Evolutionary conservation across 2,797 vertebrate species (phyloP).

Genomic region (Microcaecilia unicolor): DNA sequence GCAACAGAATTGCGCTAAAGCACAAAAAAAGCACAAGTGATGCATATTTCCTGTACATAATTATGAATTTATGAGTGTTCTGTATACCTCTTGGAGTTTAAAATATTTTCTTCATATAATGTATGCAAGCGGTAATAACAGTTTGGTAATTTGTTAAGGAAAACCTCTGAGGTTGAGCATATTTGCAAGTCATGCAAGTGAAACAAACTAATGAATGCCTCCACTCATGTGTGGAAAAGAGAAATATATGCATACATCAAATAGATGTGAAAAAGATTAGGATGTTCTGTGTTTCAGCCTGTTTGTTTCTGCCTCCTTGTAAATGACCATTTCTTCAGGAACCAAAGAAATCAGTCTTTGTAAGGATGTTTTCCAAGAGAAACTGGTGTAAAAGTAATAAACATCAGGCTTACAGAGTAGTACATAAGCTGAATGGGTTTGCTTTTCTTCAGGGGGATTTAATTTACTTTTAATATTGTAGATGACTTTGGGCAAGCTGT

Average conservation of each 20-base stretch:
- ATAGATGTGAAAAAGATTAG: neutral
- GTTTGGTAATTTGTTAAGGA: too few relatives aligned
- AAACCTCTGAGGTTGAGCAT: too few relatives aligned
- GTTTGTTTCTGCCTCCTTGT: neutral
- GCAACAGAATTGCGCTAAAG: too few relatives aligned
- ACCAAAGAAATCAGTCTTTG: constrained; percentile 16
- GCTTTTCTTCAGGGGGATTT: constrained; percentile 32
- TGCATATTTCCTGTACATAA: too few relatives aligned
- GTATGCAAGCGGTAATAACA: too few relatives aligned
- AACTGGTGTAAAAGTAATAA: constrained; percentile 26
- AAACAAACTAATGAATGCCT: neutral
- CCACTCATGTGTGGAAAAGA: constrained; percentile 3
- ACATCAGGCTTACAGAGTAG: constrained; percentile 1
- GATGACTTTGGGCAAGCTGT: constrained; percentile 21
- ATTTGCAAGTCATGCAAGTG: neutral
- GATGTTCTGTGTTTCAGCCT: neutral
- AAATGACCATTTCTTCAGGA: constrained; percentile 6
- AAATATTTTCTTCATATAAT: too few relatives aligned
- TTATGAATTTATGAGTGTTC: too few relatives aligned
- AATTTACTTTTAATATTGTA: constrained; percentile 45
- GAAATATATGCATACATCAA: neutral
- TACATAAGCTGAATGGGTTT: constrained; percentile 17
- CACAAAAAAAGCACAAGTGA: too few relatives aligned
- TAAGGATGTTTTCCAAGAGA: constrained; percentile 19
- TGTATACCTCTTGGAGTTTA: too few relatives aligned